Percentiles rank a stretch among this genome's conserved stretches.
Conservation (phyloP, 2,888 invertebrate genomes). For the Phortica okadai region DNA sequence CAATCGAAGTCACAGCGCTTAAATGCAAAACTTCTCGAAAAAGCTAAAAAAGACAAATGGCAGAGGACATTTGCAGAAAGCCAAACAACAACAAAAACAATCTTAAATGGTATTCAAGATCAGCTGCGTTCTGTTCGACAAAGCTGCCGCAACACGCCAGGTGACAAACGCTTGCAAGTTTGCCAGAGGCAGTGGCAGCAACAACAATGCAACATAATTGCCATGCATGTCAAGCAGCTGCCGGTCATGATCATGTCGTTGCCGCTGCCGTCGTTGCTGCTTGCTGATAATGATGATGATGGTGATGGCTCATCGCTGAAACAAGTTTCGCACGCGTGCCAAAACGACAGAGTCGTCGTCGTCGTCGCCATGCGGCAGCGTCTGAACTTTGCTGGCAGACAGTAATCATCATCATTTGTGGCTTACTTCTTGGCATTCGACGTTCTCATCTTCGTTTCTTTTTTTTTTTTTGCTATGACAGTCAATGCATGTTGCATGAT, state of each 20-base stretch:
- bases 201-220: background rate
- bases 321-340: conserved; percentile 24
- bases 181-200: background rate
- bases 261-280: too few relatives aligned
- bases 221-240: conserved; percentile 19
- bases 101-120: too few relatives aligned
- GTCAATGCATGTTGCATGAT: conserved; percentile 9
- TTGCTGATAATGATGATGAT: background rate
- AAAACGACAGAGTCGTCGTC: background rate
- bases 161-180: conserved; percentile 1
- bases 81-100: too few relatives aligned
- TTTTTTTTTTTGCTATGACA: background rate
- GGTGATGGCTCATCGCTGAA: background rate
- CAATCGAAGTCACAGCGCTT: too few relatives aligned
- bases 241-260: background rate
- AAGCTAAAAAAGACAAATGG: too few relatives aligned
- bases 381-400: background rate
- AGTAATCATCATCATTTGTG: conserved; percentile 1
- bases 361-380: background rate
- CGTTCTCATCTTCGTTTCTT: background rate
- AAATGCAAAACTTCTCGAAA: too few relatives aligned
- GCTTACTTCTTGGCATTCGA: background rate
- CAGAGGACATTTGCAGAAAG: too few relatives aligned
- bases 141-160: background rate
- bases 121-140: too few relatives aligned